Conservation (phyloP, 2,797 vertebrate genomes). For the Sebastes flavidus region DNA sequence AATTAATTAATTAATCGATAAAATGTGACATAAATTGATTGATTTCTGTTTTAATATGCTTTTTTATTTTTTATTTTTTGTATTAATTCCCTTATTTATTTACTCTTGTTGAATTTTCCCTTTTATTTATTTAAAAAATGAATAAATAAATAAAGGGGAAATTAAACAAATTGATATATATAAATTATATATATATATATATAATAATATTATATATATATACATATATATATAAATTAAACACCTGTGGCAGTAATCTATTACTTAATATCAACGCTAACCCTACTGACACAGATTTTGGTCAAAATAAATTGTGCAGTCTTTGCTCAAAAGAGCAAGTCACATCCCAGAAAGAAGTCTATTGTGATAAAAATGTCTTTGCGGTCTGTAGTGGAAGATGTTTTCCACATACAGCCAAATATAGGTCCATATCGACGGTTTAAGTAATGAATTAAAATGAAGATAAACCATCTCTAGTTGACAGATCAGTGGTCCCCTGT, state of each 20-base stretch:
- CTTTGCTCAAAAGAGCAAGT: slow-evolving; percentile 9
- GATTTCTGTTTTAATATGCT: no score
- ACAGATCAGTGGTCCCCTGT: not conserved
- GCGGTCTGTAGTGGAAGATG: not conserved
- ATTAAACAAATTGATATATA: no score
- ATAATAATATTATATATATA: no score
- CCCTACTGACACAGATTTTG: slow-evolving; percentile 17
- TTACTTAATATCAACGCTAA: slow-evolving; percentile 21
- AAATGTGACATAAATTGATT: no score
- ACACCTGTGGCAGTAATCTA: not conserved
- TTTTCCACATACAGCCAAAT: not conserved
- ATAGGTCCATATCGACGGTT: not conserved
- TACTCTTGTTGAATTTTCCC: no score
- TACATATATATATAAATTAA: no score
- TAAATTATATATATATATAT: no score
- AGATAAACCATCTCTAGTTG: not conserved
- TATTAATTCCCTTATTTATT: no score
- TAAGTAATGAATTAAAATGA: not conserved
- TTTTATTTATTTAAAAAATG: no score
- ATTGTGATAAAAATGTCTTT: not conserved
- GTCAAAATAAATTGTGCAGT: slow-evolving; percentile 22
- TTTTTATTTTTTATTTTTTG: no score
- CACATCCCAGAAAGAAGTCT: not conserved
- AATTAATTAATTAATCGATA: no score
- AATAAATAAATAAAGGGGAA: no score